These are phyloP conservation scores for Andrena marginata DNA, from an alignment of 2,888 invertebrate genomes.

Conservation along the genomic window DNA sequence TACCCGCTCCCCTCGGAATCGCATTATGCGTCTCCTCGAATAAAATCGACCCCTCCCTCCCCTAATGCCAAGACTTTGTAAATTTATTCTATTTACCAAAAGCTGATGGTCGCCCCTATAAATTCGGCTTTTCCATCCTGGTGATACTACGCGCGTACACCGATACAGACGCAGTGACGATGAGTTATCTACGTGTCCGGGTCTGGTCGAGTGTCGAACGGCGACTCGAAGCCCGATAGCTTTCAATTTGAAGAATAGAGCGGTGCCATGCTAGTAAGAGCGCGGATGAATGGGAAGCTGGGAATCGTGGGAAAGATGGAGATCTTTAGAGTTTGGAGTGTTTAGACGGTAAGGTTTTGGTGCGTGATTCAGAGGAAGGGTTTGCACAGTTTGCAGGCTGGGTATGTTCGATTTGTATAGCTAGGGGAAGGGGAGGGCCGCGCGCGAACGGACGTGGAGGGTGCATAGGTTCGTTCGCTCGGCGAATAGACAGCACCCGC, in stretches of 20 bases:
- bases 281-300: no score
- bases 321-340: no score
- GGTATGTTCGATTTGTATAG: not conserved
- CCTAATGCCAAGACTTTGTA: slow-evolving; percentile 64
- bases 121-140: slow-evolving; percentile 30
- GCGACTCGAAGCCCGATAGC: no score
- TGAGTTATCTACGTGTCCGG: no score
- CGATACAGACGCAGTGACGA: no score
- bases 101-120: slow-evolving; percentile 50
- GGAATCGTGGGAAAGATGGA: no score
- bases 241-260: no score
- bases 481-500: slow-evolving; percentile 25
- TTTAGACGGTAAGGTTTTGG: no score
- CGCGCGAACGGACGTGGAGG: not conserved
- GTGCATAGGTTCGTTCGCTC: not conserved
- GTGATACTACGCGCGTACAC: no score
- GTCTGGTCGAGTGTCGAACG: no score
- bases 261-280: no score
- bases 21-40: slow-evolving; percentile 68
- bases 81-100: slow-evolving; percentile 70
- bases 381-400: not conserved
- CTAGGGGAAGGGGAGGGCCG: not conserved
- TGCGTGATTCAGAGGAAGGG: not conserved
- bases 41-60: slow-evolving; percentile 61
- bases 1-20: slow-evolving; percentile 53